Conservation (phyloP, 2,888 invertebrate genomes). For the Microctonus aethiopoides region DNA sequence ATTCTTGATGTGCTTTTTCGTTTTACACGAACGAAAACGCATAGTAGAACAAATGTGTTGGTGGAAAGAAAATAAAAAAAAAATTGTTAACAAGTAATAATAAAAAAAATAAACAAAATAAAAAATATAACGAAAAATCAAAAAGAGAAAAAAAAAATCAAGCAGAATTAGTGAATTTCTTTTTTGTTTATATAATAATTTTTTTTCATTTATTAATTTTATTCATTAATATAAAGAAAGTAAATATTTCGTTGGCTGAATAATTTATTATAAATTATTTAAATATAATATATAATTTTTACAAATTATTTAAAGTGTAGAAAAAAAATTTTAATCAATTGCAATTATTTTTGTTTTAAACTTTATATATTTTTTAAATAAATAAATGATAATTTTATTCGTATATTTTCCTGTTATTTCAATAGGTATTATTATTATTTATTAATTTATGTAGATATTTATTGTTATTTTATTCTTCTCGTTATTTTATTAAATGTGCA, state of each 20-base stretch:
- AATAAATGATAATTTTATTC: neutral
- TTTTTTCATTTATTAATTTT: constrained; percentile 17
- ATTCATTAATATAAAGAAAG: neutral
- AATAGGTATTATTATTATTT: neutral
- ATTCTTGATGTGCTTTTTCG: constrained; percentile 23
- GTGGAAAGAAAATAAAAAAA: neutral
- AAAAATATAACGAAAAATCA: neutral
- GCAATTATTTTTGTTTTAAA: neutral
- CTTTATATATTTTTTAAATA: neutral
- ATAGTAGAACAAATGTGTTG: neutral
- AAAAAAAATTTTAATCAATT: neutral
- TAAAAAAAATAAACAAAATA: neutral
- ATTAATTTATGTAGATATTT: too few relatives aligned
- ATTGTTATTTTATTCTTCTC: constrained; percentile 27
- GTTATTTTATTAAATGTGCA: constrained; percentile 40
- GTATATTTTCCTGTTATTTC: neutral
- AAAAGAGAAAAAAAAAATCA: neutral
- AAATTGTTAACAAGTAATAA: too few relatives aligned
- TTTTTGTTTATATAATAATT: constrained; percentile 3
- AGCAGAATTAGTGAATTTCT: neutral
- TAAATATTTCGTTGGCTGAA: too few relatives aligned
- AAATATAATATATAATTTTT: too few relatives aligned
- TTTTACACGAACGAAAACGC: constrained; percentile 1
- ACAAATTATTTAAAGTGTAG: too few relatives aligned
- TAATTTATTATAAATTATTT: too few relatives aligned